Conservation (phyloP, 1,140 invertebrate species). For the Drosophila santomea region DNA sequence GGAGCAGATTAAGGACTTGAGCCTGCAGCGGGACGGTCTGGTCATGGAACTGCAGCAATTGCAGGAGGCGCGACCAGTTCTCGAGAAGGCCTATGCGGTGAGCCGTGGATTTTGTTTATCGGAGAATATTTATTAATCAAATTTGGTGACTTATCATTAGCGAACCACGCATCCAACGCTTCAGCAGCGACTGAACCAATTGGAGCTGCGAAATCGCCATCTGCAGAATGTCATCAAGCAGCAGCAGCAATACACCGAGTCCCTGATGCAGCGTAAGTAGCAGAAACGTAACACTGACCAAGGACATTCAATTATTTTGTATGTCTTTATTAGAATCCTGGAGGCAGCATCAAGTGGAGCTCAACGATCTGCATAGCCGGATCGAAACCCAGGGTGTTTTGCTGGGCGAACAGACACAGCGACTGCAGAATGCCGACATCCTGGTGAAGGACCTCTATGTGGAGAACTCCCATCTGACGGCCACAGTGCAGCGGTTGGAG, state of each 20-base stretch:
- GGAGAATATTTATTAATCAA: not conserved
- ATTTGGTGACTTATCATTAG: constrained; percentile 24
- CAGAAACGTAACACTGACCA: not conserved
- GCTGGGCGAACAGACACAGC: constrained; percentile 88
- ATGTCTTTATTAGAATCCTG: constrained; percentile 86
- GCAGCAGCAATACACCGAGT: constrained; percentile 88
- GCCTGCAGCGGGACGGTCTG: constrained; percentile 85
- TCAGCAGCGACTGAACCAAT: constrained; percentile 79
- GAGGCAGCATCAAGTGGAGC: constrained; percentile 87
- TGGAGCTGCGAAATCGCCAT: constrained; percentile 88
- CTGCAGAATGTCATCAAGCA: constrained; percentile 87
- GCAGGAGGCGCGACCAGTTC: constrained; percentile 85
- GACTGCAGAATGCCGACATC: constrained; percentile 89
- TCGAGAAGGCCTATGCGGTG: constrained; percentile 84
- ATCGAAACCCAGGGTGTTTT: constrained; percentile 87
- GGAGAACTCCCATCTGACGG: constrained; percentile 91
- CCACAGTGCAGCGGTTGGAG: constrained; percentile 88
- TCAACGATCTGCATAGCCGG: constrained; percentile 86
- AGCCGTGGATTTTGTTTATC: constrained; percentile 10
- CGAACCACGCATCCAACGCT: constrained; percentile 81
- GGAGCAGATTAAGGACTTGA: constrained; percentile 85
- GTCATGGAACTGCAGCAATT: constrained; percentile 85
- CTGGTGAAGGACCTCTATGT: constrained; percentile 91
- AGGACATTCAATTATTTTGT: not conserved
- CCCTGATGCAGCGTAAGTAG: constrained; percentile 88